Evolutionary conservation across 2,797 vertebrate species (phyloP), one percentile per base, ranked within the genome.

Genomic region (Sebastolobus altivelis): DNA sequence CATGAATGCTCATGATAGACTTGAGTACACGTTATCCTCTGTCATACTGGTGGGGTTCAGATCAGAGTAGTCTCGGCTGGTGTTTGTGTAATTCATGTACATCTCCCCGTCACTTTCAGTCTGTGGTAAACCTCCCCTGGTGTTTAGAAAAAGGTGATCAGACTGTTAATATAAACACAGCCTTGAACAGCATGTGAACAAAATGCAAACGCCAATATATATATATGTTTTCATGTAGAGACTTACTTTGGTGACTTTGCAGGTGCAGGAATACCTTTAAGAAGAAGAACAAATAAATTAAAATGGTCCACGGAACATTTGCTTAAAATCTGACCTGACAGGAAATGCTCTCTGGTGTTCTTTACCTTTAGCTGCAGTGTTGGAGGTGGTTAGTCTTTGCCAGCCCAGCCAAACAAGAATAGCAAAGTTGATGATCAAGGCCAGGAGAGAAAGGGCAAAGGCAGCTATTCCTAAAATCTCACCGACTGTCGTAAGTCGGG

Each of bases 61-160:
- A 72, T 94, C 77, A 2, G 18, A 38, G 89, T 95, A 95, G 77
- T 13, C 7, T 4, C 61, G 25, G 37, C 82, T 78, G 49, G 55
- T 75, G 46, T 2, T 56, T 7, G 80, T 75, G 84, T 89, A 94
- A 85, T 95, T 95, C 37, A 95, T 94, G 90, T 95, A 95, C 35
- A 94, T 66, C 1, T 92, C 89, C 40, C 59, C 59, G 1, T 88
- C 84, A 22, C 11, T 4, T 10, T 65, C 79, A 22, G 2, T 2
- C 2, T 83, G 52, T 7, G 79, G 83, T 10, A 61, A 18, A 62
- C 7, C 35, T 60, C 4, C 65, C 77, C 94, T 94, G 67, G 20
- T 29, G 33, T 37, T 25, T 0, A 78, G 16, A 75, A 80, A 74
- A 37, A 75, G 27, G 3, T 6, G 33, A 54, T 37, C 12, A 73